phyloP scores from a whole-genome alignment of 2,113 vertebrate species.

The Passer montanus region DNA sequence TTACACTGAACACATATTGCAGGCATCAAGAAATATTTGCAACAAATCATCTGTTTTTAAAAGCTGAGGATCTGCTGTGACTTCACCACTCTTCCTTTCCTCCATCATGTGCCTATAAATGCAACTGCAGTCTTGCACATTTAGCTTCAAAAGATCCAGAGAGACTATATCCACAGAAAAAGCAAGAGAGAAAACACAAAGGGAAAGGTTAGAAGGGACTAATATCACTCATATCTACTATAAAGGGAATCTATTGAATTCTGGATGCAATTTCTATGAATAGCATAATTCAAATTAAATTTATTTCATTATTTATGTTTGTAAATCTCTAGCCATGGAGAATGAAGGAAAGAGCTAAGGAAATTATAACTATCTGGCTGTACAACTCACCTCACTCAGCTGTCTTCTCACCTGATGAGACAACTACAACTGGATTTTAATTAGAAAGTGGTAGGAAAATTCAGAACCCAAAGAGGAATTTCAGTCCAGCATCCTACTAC shows the following conservation, averaged over 20 bases:
- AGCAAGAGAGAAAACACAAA: not conserved
- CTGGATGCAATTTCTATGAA: not conserved
- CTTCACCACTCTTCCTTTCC: not conserved
- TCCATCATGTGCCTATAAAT: not conserved
- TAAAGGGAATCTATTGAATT: not conserved
- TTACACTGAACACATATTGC: conserved; percentile 35
- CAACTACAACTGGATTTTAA: not conserved
- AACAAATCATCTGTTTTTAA: not conserved
- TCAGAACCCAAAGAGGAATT: not conserved
- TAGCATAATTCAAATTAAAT: not conserved
- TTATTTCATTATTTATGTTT: not conserved
- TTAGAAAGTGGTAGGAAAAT: not conserved
- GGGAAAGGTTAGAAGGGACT: not conserved
- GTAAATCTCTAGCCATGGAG: not conserved
- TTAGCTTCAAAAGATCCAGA: not conserved
- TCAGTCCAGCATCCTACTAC: not conserved
- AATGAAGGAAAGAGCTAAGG: not conserved
- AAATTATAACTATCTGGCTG: not conserved
- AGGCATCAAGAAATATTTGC: conserved; percentile 39
- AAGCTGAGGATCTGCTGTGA: not conserved
- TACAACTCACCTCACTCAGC: not conserved
- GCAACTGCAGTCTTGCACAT: not conserved
- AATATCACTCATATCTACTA: not conserved
- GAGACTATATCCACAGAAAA: not conserved
- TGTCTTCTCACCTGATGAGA: not conserved